Evolutionary conservation across 1,140 invertebrate species (phyloP).

Genomic region (Drosophila willistoni): DNA sequence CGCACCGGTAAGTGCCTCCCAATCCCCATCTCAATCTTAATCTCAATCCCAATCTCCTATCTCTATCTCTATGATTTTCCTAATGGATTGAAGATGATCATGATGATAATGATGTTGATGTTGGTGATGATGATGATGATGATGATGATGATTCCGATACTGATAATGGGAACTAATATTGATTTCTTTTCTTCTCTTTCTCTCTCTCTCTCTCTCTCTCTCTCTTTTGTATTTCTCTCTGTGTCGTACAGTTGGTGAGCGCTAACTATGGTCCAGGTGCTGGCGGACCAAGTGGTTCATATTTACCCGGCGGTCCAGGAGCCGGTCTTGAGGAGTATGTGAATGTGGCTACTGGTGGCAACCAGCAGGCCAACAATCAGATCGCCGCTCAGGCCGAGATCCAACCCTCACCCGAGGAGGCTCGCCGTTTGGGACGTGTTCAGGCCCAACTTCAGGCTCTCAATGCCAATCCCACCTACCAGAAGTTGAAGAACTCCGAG

Average conservation of each 20-base stretch:
- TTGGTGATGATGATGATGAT: background rate
- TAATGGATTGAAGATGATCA: too few relatives aligned
- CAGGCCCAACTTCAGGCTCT: slow-evolving; percentile 75
- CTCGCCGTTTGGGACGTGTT: slow-evolving; percentile 66
- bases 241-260: slow-evolving; percentile 57
- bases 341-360: slow-evolving; percentile 67
- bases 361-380: slow-evolving; percentile 59
- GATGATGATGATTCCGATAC: background rate
- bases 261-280: slow-evolving; percentile 62
- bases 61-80: background rate
- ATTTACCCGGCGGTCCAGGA: slow-evolving; percentile 54
- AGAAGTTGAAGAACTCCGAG: slow-evolving; percentile 78
- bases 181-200: background rate
- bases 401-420: slow-evolving; percentile 63
- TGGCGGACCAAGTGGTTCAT: slow-evolving; percentile 38
- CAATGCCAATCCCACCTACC: slow-evolving; percentile 71
- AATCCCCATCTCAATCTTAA: background rate
- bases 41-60: too few relatives aligned
- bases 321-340: slow-evolving; percentile 73
- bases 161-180: slow-evolving; percentile 8
- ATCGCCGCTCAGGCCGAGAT: slow-evolving; percentile 72
- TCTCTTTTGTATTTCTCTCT: background rate
- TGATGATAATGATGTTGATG: too few relatives aligned
- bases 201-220: slow-evolving; percentile 1
- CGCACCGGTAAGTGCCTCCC: slow-evolving; percentile 71